phyloP scores from a whole-genome alignment of 1,140 invertebrate genomes.

The Harpegnathos saltator region DNA sequence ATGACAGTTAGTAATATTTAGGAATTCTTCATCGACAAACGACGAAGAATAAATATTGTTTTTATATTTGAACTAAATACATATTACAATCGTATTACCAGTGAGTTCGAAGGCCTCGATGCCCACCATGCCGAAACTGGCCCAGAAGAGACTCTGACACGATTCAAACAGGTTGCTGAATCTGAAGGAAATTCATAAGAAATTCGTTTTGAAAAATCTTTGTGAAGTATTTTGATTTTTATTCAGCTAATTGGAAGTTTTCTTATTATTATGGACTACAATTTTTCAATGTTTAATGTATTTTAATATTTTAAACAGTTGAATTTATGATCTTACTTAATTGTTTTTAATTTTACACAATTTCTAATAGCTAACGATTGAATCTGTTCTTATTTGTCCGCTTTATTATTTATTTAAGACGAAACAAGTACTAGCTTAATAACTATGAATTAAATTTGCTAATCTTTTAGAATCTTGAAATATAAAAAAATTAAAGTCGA shows the following conservation, averaged over 20 bases:
- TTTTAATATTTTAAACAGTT: no score
- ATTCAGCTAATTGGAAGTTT: background rate
- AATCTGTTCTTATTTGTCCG: background rate
- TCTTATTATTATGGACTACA: no score
- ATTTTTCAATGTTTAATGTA: no score
- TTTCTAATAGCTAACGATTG: background rate
- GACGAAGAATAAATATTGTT: background rate
- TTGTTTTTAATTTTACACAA: background rate
- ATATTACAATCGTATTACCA: constrained; percentile 72
- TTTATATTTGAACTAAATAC: background rate
- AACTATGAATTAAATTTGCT: no score
- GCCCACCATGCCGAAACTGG: constrained; percentile 94
- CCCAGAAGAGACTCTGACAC: constrained; percentile 96
- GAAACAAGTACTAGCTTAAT: no score
- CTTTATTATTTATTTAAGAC: no score
- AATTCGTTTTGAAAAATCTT: background rate
- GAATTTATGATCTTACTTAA: no score
- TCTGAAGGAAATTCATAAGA: constrained; percentile 62
- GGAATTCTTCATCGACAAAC: background rate
- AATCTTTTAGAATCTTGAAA: no score
- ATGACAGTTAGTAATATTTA: background rate
- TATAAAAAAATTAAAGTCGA: no score
- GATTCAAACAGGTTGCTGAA: constrained; percentile 94
- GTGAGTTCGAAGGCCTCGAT: constrained; percentile 92
- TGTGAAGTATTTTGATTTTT: background rate